Percentiles rank a stretch among this genome's conserved stretches.
phyloP scores from a whole-genome alignment of 1,140 invertebrate species.

The Zaprionus camerounensis region DNA sequence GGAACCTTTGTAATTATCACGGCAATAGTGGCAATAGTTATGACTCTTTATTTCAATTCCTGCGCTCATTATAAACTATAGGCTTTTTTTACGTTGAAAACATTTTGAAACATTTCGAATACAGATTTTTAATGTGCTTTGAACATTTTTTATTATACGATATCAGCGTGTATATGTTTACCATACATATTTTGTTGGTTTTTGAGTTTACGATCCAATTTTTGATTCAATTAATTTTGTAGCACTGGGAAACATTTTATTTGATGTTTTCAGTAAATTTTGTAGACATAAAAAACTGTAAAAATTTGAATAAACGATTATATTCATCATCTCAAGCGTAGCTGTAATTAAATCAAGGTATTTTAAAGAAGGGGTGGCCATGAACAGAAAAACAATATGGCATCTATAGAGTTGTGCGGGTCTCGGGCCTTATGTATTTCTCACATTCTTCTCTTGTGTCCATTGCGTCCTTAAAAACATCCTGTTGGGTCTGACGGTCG shows the following conservation, averaged over 20 bases:
- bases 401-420: background rate
- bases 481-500: constrained; percentile 73
- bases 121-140: constrained; percentile 65
- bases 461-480: constrained; percentile 44
- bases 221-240: constrained; percentile 78
- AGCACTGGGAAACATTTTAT: constrained; percentile 65
- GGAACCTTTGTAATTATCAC: background rate
- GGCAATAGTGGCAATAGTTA: constrained; percentile 2
- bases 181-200: constrained; percentile 4
- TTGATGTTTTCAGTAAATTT: constrained; percentile 71
- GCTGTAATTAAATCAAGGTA: background rate
- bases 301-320: constrained; percentile 10
- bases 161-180: background rate
- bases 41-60: constrained; percentile 13
- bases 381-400: background rate
- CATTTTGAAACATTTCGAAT: constrained; percentile 40
- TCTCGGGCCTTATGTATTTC: constrained; percentile 23
- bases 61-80: constrained; percentile 22
- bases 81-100: constrained; percentile 32
- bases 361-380: background rate
- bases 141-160: constrained; percentile 32
- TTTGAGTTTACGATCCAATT: constrained; percentile 59
- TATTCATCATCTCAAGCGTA: background rate
- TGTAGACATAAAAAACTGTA: constrained; percentile 59
- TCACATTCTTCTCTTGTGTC: constrained; percentile 18